Percentiles rank a stretch among this genome's conserved stretches.
phyloP scores from a whole-genome alignment of 1,140 invertebrate genomes.

The Formica exsecta region DNA sequence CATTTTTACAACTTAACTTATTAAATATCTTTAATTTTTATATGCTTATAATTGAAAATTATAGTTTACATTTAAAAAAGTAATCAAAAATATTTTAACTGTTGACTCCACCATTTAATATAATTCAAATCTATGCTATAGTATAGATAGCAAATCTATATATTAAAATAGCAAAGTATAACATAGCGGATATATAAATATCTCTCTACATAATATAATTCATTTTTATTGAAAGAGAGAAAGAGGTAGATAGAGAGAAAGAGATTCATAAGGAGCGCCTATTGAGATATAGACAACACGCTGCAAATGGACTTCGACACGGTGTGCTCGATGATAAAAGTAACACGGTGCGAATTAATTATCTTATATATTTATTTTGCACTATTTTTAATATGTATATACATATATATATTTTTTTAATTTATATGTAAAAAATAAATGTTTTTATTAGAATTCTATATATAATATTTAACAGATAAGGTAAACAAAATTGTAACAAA shows the following conservation, averaged over 20 bases:
- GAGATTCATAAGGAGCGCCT: too few relatives aligned
- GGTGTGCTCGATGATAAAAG: too few relatives aligned
- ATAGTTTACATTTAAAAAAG: background rate
- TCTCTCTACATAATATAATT: too few relatives aligned
- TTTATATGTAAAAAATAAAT: background rate
- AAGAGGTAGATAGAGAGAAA: too few relatives aligned
- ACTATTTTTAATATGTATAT: background rate
- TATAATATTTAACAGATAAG: conserved; percentile 9
- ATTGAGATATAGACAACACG: too few relatives aligned
- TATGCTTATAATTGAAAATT: background rate
- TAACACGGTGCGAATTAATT: too few relatives aligned
- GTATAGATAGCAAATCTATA: too few relatives aligned
- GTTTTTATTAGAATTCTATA: background rate
- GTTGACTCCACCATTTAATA: background rate
- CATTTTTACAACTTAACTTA: background rate
- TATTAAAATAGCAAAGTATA: too few relatives aligned
- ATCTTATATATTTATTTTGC: background rate
- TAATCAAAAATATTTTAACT: background rate
- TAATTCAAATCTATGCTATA: too few relatives aligned
- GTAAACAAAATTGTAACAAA: conserved; percentile 11
- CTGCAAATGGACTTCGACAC: too few relatives aligned
- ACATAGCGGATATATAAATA: too few relatives aligned
- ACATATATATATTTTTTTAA: conserved; percentile 5
- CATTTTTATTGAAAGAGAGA: too few relatives aligned
- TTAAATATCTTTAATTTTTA: background rate